Conservation (phyloP, 2,888 invertebrate genomes). For the Tolmerus cingulatus region DNA sequence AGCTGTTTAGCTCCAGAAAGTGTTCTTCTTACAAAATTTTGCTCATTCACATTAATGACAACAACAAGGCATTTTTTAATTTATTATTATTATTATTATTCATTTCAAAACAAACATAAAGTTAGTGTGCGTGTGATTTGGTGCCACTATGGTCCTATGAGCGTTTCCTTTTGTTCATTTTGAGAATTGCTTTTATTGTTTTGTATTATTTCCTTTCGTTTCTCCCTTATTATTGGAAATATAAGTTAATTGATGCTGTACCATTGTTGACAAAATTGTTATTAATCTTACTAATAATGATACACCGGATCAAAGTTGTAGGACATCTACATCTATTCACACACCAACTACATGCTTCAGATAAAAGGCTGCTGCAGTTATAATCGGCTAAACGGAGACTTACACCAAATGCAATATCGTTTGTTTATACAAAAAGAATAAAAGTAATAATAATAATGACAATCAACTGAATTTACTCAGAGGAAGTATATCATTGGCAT, state of each 20-base stretch:
- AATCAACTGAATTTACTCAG: neutral
- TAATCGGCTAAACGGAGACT: conserved; percentile 18
- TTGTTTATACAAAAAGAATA: neutral
- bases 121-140: conserved; percentile 35
- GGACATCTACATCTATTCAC: conserved; percentile 16
- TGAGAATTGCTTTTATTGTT: conserved; percentile 10
- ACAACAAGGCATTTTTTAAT: conserved; percentile 1
- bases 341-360: conserved; percentile 17
- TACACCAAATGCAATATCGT: conserved; percentile 29
- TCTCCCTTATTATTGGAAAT: conserved; percentile 8
- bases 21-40: neutral
- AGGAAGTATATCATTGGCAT: neutral
- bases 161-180: conserved; percentile 1
- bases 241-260: conserved; percentile 14
- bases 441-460: neutral
- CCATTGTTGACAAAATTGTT: conserved; percentile 20
- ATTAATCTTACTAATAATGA: conserved; percentile 30
- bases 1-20: neutral
- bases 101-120: conserved; percentile 5
- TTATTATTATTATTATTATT: neutral
- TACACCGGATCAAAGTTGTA: conserved; percentile 10
- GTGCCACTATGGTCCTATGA: neutral
- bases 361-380: neutral
- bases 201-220: neutral
- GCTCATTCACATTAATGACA: neutral